These are phyloP conservation scores for Trematocara nigrifrons DNA, from an alignment of 2,113 vertebrate genomes.

Conservation along the genomic window DNA sequence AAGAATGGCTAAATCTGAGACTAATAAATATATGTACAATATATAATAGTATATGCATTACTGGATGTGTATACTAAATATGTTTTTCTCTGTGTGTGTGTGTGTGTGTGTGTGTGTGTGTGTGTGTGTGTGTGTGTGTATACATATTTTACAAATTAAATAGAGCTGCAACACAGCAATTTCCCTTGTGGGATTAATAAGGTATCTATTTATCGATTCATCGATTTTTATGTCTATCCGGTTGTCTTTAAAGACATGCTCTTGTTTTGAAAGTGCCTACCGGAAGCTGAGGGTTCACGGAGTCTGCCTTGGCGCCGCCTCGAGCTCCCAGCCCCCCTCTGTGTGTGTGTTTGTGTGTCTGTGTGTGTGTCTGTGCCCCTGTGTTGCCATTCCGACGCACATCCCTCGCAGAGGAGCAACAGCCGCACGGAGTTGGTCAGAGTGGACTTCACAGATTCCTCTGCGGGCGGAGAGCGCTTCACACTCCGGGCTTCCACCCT, in stretches of 20 bases:
- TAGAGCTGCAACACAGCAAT: neutral
- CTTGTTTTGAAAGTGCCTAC: constrained; percentile 2
- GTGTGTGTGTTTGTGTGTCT: neutral
- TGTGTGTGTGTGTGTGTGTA: too few relatives aligned
- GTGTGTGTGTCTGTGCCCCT: constrained; percentile 14
- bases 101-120: too few relatives aligned
- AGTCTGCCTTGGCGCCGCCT: neutral
- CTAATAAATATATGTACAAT: too few relatives aligned
- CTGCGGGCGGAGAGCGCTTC: neutral
- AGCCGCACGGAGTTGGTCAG: constrained; percentile 52
- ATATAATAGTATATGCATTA: too few relatives aligned
- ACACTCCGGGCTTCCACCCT: neutral
- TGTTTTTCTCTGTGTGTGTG: too few relatives aligned
- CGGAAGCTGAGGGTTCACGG: neutral
- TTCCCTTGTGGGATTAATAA: neutral
- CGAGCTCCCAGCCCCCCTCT: neutral
- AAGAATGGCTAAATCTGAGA: too few relatives aligned
- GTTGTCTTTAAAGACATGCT: neutral
- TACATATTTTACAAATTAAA: too few relatives aligned
- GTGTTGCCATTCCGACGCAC: constrained; percentile 70
- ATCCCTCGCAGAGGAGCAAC: constrained; percentile 67
- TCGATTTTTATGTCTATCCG: neutral
- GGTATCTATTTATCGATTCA: neutral
- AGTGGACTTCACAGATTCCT: constrained; percentile 4
- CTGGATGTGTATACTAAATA: too few relatives aligned